A percentile compares a stretch with the other conserved stretches of the same genome.
phyloP scores from a whole-genome alignment of 2,888 invertebrate species.

The Alviniconcha strummeri region DNA sequence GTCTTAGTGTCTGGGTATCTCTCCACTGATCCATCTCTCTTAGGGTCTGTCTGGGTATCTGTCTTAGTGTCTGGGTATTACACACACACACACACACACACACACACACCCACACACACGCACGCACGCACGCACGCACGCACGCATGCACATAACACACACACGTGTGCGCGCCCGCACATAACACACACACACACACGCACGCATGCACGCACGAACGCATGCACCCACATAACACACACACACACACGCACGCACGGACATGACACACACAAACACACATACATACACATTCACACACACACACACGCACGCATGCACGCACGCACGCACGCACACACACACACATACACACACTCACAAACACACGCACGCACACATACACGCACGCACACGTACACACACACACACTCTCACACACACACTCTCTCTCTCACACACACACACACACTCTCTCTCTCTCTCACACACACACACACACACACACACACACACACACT shows the following conservation, averaged over 20 bases:
- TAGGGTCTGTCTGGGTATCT: too few species aligned
- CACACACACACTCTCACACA: background rate
- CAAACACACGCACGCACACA: slow-evolving; percentile 9
- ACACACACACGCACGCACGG: background rate
- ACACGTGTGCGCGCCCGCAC: background rate
- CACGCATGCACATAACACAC: background rate
- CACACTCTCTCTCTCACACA: background rate
- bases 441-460: slow-evolving; percentile 9
- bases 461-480: slow-evolving; percentile 2
- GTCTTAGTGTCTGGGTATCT: too few species aligned
- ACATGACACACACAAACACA: background rate
- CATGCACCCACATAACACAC: background rate
- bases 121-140: background rate
- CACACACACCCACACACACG: background rate
- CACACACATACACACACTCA: slow-evolving; percentile 7
- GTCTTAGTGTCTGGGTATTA: too few species aligned
- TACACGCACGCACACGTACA: background rate
- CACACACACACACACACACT: background rate
- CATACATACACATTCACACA: background rate
- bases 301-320: background rate
- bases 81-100: background rate
- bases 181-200: background rate
- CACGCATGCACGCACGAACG: background rate
- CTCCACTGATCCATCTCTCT: too few species aligned
- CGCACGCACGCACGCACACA: slow-evolving; percentile 1